Conservation (phyloP, 2,888 invertebrate genomes). For the Troides aeacus region DNA sequence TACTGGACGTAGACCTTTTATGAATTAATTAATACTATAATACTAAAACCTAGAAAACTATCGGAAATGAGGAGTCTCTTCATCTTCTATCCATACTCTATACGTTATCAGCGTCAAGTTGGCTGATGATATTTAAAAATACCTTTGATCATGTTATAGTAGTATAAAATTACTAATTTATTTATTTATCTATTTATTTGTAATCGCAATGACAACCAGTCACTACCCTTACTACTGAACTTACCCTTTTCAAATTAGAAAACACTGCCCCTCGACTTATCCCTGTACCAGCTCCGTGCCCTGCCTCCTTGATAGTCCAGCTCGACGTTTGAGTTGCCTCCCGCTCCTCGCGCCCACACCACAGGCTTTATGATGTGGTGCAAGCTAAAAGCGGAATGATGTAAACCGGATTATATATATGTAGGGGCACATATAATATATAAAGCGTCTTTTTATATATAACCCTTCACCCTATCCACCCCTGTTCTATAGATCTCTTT, state of each 20-base stretch:
- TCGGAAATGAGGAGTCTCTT: too few relatives aligned
- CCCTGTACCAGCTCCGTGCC: conserved; percentile 58
- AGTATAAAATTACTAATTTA: not conserved
- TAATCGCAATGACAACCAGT: conserved; percentile 36
- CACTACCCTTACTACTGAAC: conserved; percentile 40
- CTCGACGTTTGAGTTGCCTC: conserved; percentile 66
- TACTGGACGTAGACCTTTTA: too few relatives aligned
- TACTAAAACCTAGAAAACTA: too few relatives aligned
- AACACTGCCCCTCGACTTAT: conserved; percentile 63
- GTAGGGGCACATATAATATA: too few relatives aligned
- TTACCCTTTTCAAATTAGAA: conserved; percentile 66
- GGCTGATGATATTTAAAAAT: too few relatives aligned
- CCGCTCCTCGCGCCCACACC: conserved; percentile 44
- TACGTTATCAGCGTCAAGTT: too few relatives aligned
- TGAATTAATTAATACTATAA: too few relatives aligned
- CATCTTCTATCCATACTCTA: too few relatives aligned
- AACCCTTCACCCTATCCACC: too few relatives aligned
- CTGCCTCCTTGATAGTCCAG: conserved; percentile 52
- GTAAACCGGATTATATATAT: not conserved
- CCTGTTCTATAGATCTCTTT: too few relatives aligned
- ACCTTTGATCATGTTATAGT: too few relatives aligned
- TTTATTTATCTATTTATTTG: conserved; percentile 3
- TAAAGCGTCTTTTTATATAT: too few relatives aligned
- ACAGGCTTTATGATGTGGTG: conserved; percentile 23
- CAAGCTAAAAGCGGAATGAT: conserved; percentile 28